Base-by-base conservation (phyloP, 2,888 invertebrate genomes). In the Caenorhabditis macrosperma region DNA sequence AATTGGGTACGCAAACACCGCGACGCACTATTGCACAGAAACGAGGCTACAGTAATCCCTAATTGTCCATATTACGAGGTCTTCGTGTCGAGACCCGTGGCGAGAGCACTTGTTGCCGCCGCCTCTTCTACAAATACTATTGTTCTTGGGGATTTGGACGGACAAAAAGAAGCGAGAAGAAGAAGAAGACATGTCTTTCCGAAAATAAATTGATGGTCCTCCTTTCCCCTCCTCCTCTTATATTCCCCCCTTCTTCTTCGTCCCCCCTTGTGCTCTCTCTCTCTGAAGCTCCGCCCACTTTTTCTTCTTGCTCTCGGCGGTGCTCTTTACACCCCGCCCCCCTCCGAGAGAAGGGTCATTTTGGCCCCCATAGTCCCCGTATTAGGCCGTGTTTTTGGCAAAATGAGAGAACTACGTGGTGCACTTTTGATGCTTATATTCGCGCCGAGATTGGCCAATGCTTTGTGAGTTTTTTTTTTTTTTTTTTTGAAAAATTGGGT, bases 121-220 rank as follows among this genome's bases (percentile, higher is more conserved):
- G 41, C 60, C 60, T 33, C 30, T 15, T 35, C 26, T 33, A 57
- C 72, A 55, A 71, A 60, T 71, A 72, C 72, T 72, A 72, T 72
- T 72, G 72, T 72, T 72, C 72, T 63, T 52, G 48, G 35, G 28
- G 30, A 48, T 61, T 52, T 17, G 52, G 28, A 52, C 61, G 48
- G 52, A 52, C 60, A 59, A 69, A 60, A 69, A 60, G 52, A 50
- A 44, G 44, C n/a, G 41, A 55, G 55, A 57, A 46, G 67, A 44
- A 22, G 38, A 38, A 50, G 30, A 68, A 54, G 54, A 28, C 61
- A 46, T 33, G 60, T 28, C 69, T 71, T 55, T 9, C 35, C 46
- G 57, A 64, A 61, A 59, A 74, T 64, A 74, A 74, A 74, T 74
- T 74, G 74, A 74, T 74, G 74, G 74, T 17, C 52, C n/a, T n/a